Conservation (phyloP, 2,888 invertebrate species). For the Drosophila helvetica region DNA sequence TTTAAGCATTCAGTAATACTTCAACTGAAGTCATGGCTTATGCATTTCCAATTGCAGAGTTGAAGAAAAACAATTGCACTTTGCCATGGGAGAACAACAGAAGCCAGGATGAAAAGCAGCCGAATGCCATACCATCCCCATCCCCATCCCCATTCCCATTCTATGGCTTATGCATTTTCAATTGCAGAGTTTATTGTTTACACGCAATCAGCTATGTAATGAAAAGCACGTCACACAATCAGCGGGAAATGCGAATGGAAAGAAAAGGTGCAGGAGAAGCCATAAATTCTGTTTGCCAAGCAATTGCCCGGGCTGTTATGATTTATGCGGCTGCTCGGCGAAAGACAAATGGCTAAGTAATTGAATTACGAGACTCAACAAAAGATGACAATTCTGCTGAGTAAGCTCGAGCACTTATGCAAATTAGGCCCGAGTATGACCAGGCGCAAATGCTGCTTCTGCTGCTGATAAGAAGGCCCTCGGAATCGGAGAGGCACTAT, state of each 20-base stretch:
- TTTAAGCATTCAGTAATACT: neutral
- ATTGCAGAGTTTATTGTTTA: constrained; percentile 66
- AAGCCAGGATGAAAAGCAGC: neutral
- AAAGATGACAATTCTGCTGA: constrained; percentile 63
- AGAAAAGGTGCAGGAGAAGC: constrained; percentile 31
- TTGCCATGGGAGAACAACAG: neutral
- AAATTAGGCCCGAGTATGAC: constrained; percentile 59
- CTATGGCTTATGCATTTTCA: constrained; percentile 51
- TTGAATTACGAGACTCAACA: constrained; percentile 67
- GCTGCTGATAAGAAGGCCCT: constrained; percentile 24
- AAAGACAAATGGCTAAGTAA: constrained; percentile 75
- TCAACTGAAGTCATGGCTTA: constrained; percentile 5
- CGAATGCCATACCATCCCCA: neutral
- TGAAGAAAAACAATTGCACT: too few relatives aligned
- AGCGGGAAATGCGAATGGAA: constrained; percentile 6
- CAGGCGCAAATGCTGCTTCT: constrained; percentile 34
- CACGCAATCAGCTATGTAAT: constrained; percentile 71
- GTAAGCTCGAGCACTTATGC: constrained; percentile 69
- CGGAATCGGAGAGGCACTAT: constrained; percentile 28
- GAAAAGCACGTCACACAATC: constrained; percentile 59
- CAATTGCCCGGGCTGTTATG: constrained; percentile 55
- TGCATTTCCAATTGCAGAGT: constrained; percentile 43
- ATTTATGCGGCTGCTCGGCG: constrained; percentile 63
- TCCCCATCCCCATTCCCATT: neutral
- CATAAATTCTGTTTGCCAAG: constrained; percentile 60